These are phyloP conservation scores for Sarcophaga carnaria DNA, from an alignment of 2,888 invertebrate genomes.

Conservation along the genomic window DNA sequence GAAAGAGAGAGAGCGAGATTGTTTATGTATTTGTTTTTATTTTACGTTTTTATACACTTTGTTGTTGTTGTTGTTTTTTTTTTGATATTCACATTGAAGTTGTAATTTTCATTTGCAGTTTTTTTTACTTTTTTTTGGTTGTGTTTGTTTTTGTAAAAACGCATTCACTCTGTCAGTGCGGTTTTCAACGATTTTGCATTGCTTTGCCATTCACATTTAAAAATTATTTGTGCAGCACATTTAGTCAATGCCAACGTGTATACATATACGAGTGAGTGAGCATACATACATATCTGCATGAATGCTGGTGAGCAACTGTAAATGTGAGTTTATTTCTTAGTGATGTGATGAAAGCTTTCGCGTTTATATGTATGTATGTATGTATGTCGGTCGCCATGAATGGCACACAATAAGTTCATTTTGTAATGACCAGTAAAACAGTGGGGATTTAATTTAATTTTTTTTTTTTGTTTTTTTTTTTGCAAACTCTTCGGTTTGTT, in stretches of 20 bases:
- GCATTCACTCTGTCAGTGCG: constrained; percentile 50
- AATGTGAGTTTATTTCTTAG: neutral
- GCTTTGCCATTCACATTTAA: constrained; percentile 62
- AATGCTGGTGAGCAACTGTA: neutral
- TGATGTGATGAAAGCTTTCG: neutral
- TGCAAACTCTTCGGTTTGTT: too few relatives aligned
- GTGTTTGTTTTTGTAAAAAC: constrained; percentile 35
- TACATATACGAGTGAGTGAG: neutral
- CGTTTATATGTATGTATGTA: neutral
- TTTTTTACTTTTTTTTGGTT: neutral
- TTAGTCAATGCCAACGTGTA: constrained; percentile 39
- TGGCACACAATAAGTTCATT: constrained; percentile 46
- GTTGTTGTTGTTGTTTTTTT: neutral
- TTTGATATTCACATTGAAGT: neutral
- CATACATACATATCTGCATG: neutral
- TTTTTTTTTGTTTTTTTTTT: neutral
- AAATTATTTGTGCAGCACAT: constrained; percentile 57
- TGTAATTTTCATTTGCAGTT: neutral
- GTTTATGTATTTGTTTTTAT: constrained; percentile 22
- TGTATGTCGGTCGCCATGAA: constrained; percentile 1
- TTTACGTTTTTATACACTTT: neutral
- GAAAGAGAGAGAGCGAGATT: neutral
- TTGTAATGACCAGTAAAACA: constrained; percentile 33
- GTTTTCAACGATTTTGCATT: constrained; percentile 58
- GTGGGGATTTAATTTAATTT: neutral